These are phyloP conservation scores for Strigamia crassipes DNA, from an alignment of 2,888 invertebrate species.

Conservation along the genomic window DNA sequence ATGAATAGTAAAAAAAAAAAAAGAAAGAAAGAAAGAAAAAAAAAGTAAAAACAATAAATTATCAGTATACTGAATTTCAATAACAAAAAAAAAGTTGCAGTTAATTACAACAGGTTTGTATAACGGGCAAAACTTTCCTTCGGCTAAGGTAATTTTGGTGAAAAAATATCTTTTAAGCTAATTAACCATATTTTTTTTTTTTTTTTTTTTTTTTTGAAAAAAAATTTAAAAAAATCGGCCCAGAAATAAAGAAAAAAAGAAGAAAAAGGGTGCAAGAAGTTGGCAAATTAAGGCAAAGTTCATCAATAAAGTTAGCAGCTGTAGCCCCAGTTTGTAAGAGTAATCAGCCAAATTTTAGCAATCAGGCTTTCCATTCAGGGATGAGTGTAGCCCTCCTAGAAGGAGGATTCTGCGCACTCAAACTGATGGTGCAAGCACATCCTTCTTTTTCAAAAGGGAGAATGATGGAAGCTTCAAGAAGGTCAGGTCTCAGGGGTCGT, in stretches of 20 bases:
- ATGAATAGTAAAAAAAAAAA: too few relatives aligned
- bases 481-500: conserved; percentile 16
- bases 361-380: conserved; percentile 15
- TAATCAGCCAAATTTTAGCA: conserved; percentile 26
- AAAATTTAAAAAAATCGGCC: neutral
- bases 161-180: too few relatives aligned
- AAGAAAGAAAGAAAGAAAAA: too few relatives aligned
- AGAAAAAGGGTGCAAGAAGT: neutral
- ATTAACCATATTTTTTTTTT: too few relatives aligned
- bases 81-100: too few relatives aligned
- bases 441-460: conserved; percentile 20
- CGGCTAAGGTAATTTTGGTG: too few relatives aligned
- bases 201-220: too few relatives aligned
- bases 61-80: too few relatives aligned
- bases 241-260: neutral
- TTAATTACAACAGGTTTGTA: too few relatives aligned
- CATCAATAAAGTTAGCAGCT: conserved; percentile 30
- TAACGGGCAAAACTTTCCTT: too few relatives aligned
- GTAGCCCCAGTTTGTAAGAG: neutral
- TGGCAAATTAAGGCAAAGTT: neutral
- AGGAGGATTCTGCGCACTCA: neutral
- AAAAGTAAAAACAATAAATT: too few relatives aligned
- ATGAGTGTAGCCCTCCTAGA: neutral
- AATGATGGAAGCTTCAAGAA: conserved; percentile 24
- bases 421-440: conserved; percentile 26